Evolutionary conservation across 2,797 vertebrate genomes (phyloP), one percentile per base, ranked within the genome.

Genomic region (Borostomias antarcticus): DNA sequence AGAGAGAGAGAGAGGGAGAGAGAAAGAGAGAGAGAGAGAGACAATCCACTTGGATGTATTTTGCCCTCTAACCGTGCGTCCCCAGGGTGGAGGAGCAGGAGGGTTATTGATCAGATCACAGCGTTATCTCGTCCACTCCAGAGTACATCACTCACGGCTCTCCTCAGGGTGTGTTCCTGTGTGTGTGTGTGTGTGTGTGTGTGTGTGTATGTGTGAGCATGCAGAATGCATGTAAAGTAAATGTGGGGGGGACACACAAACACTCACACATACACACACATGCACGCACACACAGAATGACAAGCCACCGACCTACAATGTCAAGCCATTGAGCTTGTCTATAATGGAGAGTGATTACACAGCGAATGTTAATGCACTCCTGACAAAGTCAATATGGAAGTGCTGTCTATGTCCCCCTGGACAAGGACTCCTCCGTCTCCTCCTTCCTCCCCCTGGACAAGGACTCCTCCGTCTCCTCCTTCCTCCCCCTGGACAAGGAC

Each of bases 51-150:
- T 75, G 54, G 73, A 58, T 68, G 84, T 82, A 84, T 86, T 86
- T 78, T 82, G 74, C 70, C 72, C 73, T 80, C 77, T 37, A 82
- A 79, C 70, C 60, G 66, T 64, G 71, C 80, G 77, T 78, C 83
- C 78, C 76, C n/a, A 66, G 76, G 81, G 61, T 43, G 52, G 15
- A 58, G 60, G 64, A 58, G 56, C 61, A 57, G 64, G 73, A 88
- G 80, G 76, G 73, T 66, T 82, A 83, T 88, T 86, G 85, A 88
- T 89, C 81, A 83, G 70, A 78, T 82, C 64, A 71, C 64, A 68
- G 71, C 82, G 77, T 85, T 88, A 78, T 80, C 79, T 78, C 73
- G 64, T 69, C 35, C 58, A 69, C 77, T 70, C 66, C 69, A 78
- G 67, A 78, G 76, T 72, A 60, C 76, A 82, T 74, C 81, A 86